Conservation (phyloP, 1,140 invertebrate species). For the Cardiocondyla obscurior region DNA sequence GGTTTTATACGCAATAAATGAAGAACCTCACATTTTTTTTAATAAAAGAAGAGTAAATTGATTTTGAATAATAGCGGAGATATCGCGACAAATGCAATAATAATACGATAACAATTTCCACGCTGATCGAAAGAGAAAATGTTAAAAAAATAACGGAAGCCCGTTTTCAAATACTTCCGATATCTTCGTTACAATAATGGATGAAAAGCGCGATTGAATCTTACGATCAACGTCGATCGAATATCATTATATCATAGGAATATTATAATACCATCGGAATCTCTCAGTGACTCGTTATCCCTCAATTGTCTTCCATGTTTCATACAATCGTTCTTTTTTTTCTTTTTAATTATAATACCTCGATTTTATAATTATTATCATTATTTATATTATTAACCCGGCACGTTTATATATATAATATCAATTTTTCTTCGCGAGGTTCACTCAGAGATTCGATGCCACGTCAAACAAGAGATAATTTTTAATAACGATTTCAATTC, state of each 20-base stretch:
- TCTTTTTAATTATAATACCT: not conserved
- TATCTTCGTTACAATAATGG: not conserved
- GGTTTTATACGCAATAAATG: conserved; percentile 16
- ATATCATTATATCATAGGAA: not conserved
- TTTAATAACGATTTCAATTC: not conserved
- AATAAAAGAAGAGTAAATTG: conserved; percentile 19
- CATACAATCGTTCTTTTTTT: not conserved
- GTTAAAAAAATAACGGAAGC: not conserved
- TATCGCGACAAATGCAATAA: conserved; percentile 17
- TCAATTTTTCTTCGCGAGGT: no score
- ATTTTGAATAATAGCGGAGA: conserved; percentile 21
- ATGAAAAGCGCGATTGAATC: not conserved
- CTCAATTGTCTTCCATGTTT: not conserved
- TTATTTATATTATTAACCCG: no score
- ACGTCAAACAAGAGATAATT: not conserved
- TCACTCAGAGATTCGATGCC: no score
- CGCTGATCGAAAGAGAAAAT: not conserved
- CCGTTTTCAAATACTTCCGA: conserved; percentile 7
- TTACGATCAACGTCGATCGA: not conserved
- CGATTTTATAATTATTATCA: no score
- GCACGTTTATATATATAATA: no score
- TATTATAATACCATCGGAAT: not conserved
- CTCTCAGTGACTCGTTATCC: not conserved
- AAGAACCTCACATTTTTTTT: conserved; percentile 11
- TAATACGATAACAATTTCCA: conserved; percentile 27